Evolutionary conservation across 2,113 vertebrate species (phyloP).

Genomic region (Bambusicola thoracicus): DNA sequence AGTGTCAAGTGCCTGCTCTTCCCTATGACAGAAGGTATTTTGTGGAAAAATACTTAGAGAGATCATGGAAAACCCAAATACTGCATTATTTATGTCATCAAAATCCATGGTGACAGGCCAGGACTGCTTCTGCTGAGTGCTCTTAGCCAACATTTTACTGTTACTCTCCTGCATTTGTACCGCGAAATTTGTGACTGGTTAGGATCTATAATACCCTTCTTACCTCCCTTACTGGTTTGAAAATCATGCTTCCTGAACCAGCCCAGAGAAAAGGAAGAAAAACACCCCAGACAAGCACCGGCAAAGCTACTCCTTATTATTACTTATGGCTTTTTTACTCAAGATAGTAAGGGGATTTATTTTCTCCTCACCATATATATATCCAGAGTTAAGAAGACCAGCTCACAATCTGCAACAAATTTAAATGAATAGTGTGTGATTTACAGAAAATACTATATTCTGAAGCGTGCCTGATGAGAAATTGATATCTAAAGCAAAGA

Average conservation of each 20-base stretch:
- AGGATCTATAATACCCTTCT: slow-evolving; percentile 23
- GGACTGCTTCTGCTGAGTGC: background rate
- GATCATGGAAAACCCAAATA: background rate
- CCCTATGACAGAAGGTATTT: background rate
- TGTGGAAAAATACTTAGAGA: background rate
- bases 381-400: background rate
- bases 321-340: background rate
- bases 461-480: background rate
- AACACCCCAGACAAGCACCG: background rate
- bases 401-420: background rate
- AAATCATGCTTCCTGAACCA: background rate
- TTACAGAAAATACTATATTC: background rate
- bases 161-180: background rate
- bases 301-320: background rate
- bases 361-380: background rate
- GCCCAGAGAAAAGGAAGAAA: background rate
- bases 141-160: background rate
- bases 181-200: background rate
- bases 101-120: background rate
- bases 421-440: background rate
- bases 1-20: background rate
- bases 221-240: slow-evolving; percentile 2
- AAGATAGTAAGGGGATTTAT: background rate
- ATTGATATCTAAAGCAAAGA: background rate
- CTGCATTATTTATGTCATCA: background rate